These are phyloP conservation scores for Sebastes itinus DNA, from an alignment of 2,797 vertebrate species.

Conservation along the genomic window DNA sequence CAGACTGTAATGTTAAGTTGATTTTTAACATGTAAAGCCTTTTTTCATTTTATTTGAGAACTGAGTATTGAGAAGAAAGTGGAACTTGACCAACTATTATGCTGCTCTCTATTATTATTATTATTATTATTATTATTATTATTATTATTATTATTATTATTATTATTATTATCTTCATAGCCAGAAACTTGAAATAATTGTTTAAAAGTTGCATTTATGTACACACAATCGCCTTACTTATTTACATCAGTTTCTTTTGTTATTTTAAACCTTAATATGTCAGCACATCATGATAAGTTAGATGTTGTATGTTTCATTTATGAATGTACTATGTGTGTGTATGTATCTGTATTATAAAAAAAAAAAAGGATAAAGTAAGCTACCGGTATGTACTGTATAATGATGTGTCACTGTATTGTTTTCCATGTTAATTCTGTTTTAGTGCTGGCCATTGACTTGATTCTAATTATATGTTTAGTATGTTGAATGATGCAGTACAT, in stretches of 20 bases:
- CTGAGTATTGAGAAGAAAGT: conserved; percentile 20
- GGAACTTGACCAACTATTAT: conserved; percentile 20
- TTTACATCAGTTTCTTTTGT: conserved; percentile 19
- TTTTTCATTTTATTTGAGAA: conserved; percentile 1
- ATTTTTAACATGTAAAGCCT: background rate
- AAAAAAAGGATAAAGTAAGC: conserved; percentile 19
- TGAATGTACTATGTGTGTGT: conserved; percentile 46
- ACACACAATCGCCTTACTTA: conserved; percentile 35
- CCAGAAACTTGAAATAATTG: background rate
- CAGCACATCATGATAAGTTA: conserved; percentile 39
- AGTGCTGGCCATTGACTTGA: conserved; percentile 14
- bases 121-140: background rate
- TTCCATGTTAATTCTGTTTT: conserved; percentile 30
- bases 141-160: background rate
- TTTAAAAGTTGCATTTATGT: conserved; percentile 21
- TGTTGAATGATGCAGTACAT: conserved; percentile 18
- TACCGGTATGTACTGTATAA: conserved; percentile 37
- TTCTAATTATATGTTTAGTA: conserved; percentile 41
- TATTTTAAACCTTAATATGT: conserved; percentile 21
- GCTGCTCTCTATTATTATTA: conserved; percentile 36
- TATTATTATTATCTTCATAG: background rate
- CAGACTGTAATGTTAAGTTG: background rate
- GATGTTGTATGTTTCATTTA: conserved; percentile 42
- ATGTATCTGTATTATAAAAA: conserved; percentile 20
- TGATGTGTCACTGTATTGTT: conserved; percentile 51